Conservation (phyloP, 2,888 invertebrate species). For the Hedya salicella region DNA sequence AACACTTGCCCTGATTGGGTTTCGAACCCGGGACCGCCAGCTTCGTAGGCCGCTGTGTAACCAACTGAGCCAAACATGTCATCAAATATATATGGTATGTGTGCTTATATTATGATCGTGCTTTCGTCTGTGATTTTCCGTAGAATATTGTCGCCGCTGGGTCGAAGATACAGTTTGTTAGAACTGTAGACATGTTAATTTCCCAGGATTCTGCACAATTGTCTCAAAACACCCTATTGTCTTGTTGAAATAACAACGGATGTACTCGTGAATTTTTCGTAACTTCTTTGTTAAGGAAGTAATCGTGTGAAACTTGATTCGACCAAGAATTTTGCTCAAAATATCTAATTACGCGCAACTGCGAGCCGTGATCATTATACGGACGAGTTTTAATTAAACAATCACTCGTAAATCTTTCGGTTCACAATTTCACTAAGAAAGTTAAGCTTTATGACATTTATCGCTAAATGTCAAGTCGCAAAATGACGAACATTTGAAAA, state of each 20-base stretch:
- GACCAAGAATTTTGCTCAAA: conserved; percentile 57
- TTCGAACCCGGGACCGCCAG: no score
- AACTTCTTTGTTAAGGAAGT: conserved; percentile 80
- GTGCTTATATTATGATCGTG: not conserved
- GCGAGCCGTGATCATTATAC: conserved; percentile 19
- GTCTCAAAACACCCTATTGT: conserved; percentile 73
- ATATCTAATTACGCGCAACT: conserved; percentile 52
- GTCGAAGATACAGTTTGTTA: conserved; percentile 26
- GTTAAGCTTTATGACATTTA: conserved; percentile 33
- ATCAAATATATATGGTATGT: no score
- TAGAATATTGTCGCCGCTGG: conserved; percentile 11
- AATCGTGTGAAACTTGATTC: conserved; percentile 74
- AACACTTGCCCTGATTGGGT: no score
- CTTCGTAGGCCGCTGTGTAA: no score
- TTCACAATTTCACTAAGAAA: conserved; percentile 48
- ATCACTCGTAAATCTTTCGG: conserved; percentile 45
- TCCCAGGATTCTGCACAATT: conserved; percentile 67
- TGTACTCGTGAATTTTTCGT: conserved; percentile 75
- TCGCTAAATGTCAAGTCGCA: not conserved
- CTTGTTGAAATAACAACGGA: conserved; percentile 70
- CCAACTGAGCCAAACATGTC: no score
- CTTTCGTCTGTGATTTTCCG: not conserved
- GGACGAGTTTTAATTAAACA: conserved; percentile 39
- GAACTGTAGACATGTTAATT: conserved; percentile 51
- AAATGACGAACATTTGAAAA: not conserved